Percentiles rank a stretch among this genome's conserved stretches.
These are phyloP conservation scores for Athene cunicularia DNA, from an alignment of 2,113 vertebrate genomes.

Conservation along the genomic window DNA sequence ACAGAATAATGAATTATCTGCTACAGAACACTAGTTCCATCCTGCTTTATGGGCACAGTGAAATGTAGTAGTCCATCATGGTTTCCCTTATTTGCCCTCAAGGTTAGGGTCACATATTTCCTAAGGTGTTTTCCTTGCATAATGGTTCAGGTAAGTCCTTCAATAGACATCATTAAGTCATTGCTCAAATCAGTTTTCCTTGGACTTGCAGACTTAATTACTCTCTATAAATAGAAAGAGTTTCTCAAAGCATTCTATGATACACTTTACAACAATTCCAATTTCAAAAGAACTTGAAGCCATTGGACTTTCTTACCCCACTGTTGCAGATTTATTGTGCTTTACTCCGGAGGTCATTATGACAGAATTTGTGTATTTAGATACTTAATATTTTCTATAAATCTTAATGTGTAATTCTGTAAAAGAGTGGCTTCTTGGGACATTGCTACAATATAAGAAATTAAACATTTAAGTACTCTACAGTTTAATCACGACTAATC, in stretches of 20 bases:
- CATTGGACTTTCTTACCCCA: neutral
- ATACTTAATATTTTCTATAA: slow-evolving; percentile 32
- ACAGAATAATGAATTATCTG: neutral
- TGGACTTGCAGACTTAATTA: neutral
- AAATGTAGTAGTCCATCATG: neutral
- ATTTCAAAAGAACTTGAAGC: neutral
- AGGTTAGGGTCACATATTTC: neutral
- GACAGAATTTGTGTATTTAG: slow-evolving; percentile 15
- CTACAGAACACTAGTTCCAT: neutral
- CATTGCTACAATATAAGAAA: neutral
- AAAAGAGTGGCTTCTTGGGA: neutral
- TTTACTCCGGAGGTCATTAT: neutral
- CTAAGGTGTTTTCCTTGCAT: neutral
- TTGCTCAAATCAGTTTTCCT: neutral
- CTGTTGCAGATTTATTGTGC: neutral
- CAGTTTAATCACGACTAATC: neutral
- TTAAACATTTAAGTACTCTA: neutral
- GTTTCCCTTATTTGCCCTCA: neutral
- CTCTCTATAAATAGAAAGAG: neutral
- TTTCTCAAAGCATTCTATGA: neutral
- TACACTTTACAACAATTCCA: neutral
- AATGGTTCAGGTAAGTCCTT: neutral
- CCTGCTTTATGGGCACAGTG: neutral
- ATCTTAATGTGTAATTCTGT: slow-evolving; percentile 34
- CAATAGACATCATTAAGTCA: neutral